Base-by-base conservation (phyloP, 2,888 invertebrate genomes). In the Amblyjoppa fuscipennis region DNA sequence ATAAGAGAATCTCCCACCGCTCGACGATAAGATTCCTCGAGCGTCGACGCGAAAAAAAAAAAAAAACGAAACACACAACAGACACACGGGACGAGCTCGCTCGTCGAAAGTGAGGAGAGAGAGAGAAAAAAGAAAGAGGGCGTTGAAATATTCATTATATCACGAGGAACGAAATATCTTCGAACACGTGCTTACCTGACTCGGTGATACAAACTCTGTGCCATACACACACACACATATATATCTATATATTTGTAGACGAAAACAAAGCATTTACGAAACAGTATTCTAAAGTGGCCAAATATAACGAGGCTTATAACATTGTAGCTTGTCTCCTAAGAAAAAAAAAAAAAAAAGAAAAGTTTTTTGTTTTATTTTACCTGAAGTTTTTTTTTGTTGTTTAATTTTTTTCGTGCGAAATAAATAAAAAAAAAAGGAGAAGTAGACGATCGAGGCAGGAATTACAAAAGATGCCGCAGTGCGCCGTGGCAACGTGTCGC, bases 401-500 rank as follows among this genome's bases (percentile, higher is more conserved):
- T n/a, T 5, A 20, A 20, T 41, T 41, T 41, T 68, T 5, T 56
- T n/a, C 3, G 20, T 11, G 68, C 11, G 38, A 38, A 56, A 69
- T 59, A 34, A 68, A 51, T 11, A 6, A 13, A 53, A 51, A 25
- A 77, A 53, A 28, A 45, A 76, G 7, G 49, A 9, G 51, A 68
- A 66, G 31, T 45, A 77, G 25, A 3, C 31, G 25, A 31, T 34
- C 49, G n/a, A 69, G 7, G 34, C 20, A 56, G 3, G 41, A 61
- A 13, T n/a, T 3, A 13, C 66, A 51, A 59, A 92, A 92, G 89
- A 95, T 95, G 95, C 95, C 95, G 91, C 95, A 96, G 94, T 95
- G 95, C 93, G 95, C 95, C 85, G 95, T 96, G 78, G 94, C 94
- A 88, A 95, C 95, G 89, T 95, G 95, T 93, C 95, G 95, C 89